These are phyloP conservation scores for Cephus spinipes DNA, from an alignment of 2,888 invertebrate species.

Conservation along the genomic window DNA sequence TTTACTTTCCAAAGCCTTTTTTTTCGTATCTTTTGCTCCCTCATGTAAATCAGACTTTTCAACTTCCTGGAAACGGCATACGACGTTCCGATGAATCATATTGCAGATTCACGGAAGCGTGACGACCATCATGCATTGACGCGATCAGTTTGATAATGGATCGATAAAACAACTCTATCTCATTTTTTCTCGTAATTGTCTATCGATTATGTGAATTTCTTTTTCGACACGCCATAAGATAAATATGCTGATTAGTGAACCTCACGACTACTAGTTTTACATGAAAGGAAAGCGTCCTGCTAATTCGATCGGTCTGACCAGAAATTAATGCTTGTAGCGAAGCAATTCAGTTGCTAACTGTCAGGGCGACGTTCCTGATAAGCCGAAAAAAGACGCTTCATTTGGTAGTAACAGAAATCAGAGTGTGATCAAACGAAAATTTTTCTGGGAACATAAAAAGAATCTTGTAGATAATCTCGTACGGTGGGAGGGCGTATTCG, in stretches of 20 bases:
- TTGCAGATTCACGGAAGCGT: background rate
- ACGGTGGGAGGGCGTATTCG: background rate
- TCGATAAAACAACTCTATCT: background rate
- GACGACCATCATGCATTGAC: background rate
- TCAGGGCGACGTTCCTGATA: background rate
- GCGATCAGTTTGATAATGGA: background rate
- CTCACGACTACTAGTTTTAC: background rate
- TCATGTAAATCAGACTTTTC: background rate
- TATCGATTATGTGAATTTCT: background rate
- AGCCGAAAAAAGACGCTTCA: background rate
- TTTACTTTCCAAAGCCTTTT: background rate
- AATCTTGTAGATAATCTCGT: background rate
- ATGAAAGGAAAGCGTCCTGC: background rate
- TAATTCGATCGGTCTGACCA: background rate
- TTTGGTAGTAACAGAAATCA: background rate
- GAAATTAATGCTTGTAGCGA: background rate
- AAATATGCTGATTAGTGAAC: background rate
- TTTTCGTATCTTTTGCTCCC: background rate
- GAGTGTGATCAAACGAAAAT: background rate
- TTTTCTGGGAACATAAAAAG: background rate
- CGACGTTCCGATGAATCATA: background rate
- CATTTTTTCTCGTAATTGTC: background rate
- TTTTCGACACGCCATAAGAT: background rate
- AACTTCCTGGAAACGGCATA: background rate
- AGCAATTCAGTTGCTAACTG: background rate